Base-by-base conservation (phyloP, 1,140 invertebrate genomes). In the Sycophaga agraensis region DNA sequence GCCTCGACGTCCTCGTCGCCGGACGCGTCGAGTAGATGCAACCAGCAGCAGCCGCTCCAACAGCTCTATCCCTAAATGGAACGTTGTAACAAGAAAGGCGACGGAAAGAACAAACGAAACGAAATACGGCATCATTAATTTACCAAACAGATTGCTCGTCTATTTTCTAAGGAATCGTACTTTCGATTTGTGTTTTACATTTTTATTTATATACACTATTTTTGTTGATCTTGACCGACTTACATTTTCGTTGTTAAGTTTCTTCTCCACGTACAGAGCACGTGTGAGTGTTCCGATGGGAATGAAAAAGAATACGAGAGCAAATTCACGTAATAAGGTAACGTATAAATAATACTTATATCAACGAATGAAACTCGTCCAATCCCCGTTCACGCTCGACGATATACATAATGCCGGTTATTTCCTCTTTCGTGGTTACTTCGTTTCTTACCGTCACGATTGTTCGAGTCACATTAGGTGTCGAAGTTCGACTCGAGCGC, bases 51-150 rank as follows among this genome's bases (percentile, higher is more conserved):
- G 60, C 71, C 72, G 59, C 71, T 73, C 34, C 74, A 74, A 71
- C 76, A 78, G 74, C 76, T 76, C 59, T 76, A 79, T 74, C 78
- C 74, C 71, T 79, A 73, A 78, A 45, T 34, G 34, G 37, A 57
- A 40, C 26, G 24, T 26, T 43, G 24, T 28, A 43, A 11, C 2
- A 42, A 46, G 17, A n/a, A 14, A 24, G 21, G 26, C 45, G 24
- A n/a, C 11, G 45, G 12, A 17, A 28, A 26, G 9, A 28, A 14
- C 78, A 73, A 78, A 43, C 39, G 56, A 26, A 58, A 17, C 5
- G 55, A 46, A 24, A n/a, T n/a, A 37, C 55, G 45, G 31, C 31
- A 50, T 34, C 31, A 37, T 34, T 14, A 16, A n/a, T 17, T 8
- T 17, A 45, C n/a, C n/a, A n/a, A n/a, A n/a, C 16, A 45, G 34